Evolutionary conservation across 2,113 vertebrate species (phyloP).

Genomic region (Thomomys bottae): DNA sequence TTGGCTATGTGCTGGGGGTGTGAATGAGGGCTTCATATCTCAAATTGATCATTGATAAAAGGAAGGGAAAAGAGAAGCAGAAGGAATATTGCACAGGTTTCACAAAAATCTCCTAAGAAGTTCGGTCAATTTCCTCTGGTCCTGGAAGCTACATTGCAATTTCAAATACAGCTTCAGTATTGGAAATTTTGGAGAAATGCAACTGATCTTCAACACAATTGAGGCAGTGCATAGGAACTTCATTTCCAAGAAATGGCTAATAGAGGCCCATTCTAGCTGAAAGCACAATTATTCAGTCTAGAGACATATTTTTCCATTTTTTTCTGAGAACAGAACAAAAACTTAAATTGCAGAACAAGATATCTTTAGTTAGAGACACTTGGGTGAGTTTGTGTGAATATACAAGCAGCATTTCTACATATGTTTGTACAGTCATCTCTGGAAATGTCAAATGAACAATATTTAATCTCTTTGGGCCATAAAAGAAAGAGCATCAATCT

Average conservation of each 20-base stretch:
- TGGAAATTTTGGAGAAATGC: conserved; percentile 53
- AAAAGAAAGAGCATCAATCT: background rate
- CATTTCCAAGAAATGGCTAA: conserved; percentile 56
- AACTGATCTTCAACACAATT: conserved; percentile 35
- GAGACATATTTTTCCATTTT: conserved; percentile 36
- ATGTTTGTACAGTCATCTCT: conserved; percentile 32
- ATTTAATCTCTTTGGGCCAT: background rate
- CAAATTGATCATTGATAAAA: background rate
- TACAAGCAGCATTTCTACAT: conserved; percentile 47
- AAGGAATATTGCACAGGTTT: background rate
- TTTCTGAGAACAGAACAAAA: conserved; percentile 51
- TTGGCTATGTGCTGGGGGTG: no score
- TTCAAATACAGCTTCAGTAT: background rate
- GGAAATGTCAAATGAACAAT: conserved; percentile 40
- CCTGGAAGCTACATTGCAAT: background rate
- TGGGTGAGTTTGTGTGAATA: conserved; percentile 31
- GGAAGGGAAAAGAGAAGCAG: background rate
- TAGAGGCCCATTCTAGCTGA: conserved; percentile 30
- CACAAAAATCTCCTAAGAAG: background rate
- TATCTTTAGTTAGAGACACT: conserved; percentile 60
- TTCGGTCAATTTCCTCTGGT: background rate
- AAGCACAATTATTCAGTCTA: conserved; percentile 58
- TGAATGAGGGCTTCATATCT: background rate
- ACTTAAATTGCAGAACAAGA: conserved; percentile 46
- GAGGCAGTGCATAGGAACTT: conserved; percentile 29